Conservation (phyloP, 64 coral and sea anemone species). For the Montipora efflorescens region DNA sequence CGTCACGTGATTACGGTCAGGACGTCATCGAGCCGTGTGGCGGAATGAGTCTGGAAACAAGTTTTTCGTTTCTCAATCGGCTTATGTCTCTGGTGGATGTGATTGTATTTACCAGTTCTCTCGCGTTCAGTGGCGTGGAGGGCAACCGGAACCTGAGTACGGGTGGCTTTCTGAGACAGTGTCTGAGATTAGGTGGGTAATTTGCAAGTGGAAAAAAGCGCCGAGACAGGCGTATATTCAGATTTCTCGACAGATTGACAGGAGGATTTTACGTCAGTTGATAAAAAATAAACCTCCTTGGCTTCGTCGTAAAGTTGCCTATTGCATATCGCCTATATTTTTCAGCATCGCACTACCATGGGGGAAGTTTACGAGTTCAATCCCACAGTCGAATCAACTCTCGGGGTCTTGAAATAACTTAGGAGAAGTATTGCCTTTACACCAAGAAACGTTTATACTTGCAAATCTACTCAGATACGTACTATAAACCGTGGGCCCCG, state of each 20-base stretch:
- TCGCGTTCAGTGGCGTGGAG: constrained; percentile 96
- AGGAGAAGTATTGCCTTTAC: no score
- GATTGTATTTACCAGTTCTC: constrained; percentile 97
- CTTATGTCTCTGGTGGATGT: constrained; percentile 95
- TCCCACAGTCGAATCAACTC: no score
- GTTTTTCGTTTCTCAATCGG: constrained; percentile 97
- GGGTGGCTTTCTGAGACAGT: constrained; percentile 95
- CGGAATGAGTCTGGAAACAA: constrained; percentile 94
- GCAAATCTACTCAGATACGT: no score
- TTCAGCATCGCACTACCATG: no score
- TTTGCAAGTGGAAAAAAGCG: neutral
- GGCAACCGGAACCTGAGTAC: constrained; percentile 90
- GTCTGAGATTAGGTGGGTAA: constrained; percentile 88
- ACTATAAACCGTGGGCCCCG: no score
- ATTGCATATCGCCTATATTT: no score
- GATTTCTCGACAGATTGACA: neutral
- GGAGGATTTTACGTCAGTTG: no score
- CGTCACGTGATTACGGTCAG: constrained; percentile 96
- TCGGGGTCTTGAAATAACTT: no score
- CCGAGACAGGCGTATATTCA: neutral
- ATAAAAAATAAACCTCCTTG: no score
- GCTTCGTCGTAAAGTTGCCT: no score
- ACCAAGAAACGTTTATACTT: no score
- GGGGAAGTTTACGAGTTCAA: no score
- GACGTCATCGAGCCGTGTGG: constrained; percentile 99